Conservation (phyloP, 2,797 vertebrate species). For the Notamacropus eugenii region DNA sequence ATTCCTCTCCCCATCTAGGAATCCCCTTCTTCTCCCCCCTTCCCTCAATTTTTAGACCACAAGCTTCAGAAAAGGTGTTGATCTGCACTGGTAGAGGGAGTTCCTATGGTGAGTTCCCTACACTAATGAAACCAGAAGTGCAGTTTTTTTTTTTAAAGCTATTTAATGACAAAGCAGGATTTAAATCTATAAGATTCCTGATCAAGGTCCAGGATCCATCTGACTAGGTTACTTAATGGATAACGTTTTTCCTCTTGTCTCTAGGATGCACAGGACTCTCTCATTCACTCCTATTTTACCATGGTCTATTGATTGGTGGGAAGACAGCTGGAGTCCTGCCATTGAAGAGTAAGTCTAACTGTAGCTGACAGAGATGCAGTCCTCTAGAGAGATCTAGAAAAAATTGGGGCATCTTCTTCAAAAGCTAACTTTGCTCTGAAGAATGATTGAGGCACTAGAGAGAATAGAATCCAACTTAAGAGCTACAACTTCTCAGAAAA, state of each 20-base stretch:
- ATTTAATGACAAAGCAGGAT: not conserved
- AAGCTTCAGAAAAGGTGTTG: not conserved
- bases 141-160: no score
- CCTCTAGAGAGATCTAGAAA: not conserved
- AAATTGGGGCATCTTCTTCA: not conserved
- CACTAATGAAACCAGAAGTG: not conserved
- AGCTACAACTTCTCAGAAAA: conserved; percentile 12
- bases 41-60: not conserved
- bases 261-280: not conserved
- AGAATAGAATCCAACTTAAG: not conserved
- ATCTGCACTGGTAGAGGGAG: not conserved
- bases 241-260: not conserved
- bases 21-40: no score
- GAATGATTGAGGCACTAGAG: not conserved
- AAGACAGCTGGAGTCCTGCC: not conserved
- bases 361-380: not conserved
- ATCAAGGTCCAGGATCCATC: not conserved
- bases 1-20: not conserved
- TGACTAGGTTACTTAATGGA: not conserved
- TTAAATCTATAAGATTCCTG: not conserved
- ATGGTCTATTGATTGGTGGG: not conserved
- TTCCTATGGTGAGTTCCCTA: not conserved
- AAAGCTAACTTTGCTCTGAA: not conserved
- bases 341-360: rapidly evolving
- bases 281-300: not conserved